Evolutionary conservation across 2,888 invertebrate species (phyloP), one percentile per base, ranked within the genome.

Genomic region (Arge pagana): DNA sequence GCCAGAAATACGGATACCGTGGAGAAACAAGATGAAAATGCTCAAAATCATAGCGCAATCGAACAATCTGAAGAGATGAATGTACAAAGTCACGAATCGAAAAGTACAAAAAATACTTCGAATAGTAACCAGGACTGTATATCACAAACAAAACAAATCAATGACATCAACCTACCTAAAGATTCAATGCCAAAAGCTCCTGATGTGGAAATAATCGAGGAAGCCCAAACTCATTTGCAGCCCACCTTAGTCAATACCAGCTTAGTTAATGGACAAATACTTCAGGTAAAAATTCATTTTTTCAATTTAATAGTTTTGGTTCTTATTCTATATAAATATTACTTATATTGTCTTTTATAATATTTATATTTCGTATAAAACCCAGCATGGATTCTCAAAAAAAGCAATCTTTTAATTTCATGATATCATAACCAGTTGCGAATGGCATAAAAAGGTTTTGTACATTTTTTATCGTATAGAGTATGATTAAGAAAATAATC

Each of bases 221-320:
- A 74, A 31, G 64, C 58, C 35, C 70, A 71, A 42, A 61, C 64
- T 39, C 86, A 88, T 71, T 79, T 87, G 51, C 68, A 78, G 42
- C 89, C 89, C 15, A 78, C 80, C 42, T 64, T 79, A 3, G 82
- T 90, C 3, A 85, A 88, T 66, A 84, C 83, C 3, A 77, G 78
- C 48, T 80, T 83, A 57, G 83, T 89, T 3, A 79, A 78, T 11
- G 87, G 86, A 0, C 78, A 79, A 55, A 84, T 89, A 48, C 70
- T 82, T 11, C 85, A 87, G 80, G 88, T 86, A 62, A 33, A 61
- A n/a, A n/a, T n/a, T n/a, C n/a, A n/a, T 63, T 42, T n/a, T n/a
- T n/a, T n/a, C n/a, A n/a, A n/a, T n/a, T n/a, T n/a, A n/a, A n/a
- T 4, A 3, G 3, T 31, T 8, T 21, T 39, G 7, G 6, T 24